Evolutionary conservation across 1,140 invertebrate species (phyloP), one percentile per base, ranked within the genome.

Genomic region (Camponotus floridanus): DNA sequence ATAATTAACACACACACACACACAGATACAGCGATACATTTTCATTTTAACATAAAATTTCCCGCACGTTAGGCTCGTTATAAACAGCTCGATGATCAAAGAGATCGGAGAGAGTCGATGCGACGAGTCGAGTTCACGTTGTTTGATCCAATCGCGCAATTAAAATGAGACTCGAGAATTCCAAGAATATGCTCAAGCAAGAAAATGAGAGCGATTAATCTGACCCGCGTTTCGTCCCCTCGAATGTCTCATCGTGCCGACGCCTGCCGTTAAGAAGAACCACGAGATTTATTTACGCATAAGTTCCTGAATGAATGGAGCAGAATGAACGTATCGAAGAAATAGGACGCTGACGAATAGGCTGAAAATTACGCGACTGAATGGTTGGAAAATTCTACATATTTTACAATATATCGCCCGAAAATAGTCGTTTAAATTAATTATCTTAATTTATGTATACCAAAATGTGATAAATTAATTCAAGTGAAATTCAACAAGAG

Each of bases 141-240:
- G 39, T 73, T 59, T 83, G 31, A 83, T 39, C 68, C 71, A 83
- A 74, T 48, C 79, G 33, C 13, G 68, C 79, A 83, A 83, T 83
- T 83, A 83, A 83, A 73, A 83, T 62, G 51, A 71, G 48, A 74
- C 79, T 45, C 26, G 55, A 8, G 55, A 73, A 74, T 83, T 83
- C 79, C 31, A 31, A 83, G 79, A 83, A 83, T 62, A 36, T 71
- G 68, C 39, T 74, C 55, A 7, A 18, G 55, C 67, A 48, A 62
- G 79, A 83, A 73, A 73, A 74, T 61, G 79, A 83, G 55, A 39
- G 13, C 57, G 68, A 83, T 83, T 83, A 83, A 74, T 71, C 55
- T 59, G 55, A 61, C n/a, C 31, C 55, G 79, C 55, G 39, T 18
- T 71, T 45, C 36, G 51, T 31, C 61, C n/a, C 55, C 31, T 74